phyloP scores from a whole-genome alignment of 2,797 vertebrate genomes.

The Choloepus didactylus region DNA sequence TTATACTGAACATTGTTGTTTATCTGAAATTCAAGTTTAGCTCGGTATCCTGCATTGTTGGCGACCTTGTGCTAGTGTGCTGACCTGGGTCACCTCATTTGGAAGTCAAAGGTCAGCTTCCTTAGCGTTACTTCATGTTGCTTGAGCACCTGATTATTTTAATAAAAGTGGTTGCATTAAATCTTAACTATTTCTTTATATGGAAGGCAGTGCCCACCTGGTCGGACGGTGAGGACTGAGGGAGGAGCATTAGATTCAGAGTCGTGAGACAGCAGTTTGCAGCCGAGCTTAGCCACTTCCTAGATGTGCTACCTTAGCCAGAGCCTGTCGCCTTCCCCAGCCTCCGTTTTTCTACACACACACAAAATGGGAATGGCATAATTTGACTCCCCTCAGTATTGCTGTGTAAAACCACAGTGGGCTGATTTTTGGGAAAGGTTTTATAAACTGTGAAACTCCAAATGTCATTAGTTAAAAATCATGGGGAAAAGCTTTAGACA shows the following conservation, averaged over 20 bases:
- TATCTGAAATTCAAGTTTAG: not conserved
- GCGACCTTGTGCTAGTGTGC: not conserved
- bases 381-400: not conserved
- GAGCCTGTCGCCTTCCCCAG: not conserved
- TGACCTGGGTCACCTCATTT: not conserved
- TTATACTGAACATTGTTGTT: not conserved
- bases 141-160: not conserved
- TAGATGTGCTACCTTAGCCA: not conserved
- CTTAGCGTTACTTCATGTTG: not conserved
- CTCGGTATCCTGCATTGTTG: not conserved
- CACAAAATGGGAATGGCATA: not conserved
- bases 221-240: not conserved
- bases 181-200: not conserved
- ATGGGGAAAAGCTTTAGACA: not conserved
- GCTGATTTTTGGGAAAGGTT: not conserved
- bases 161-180: not conserved
- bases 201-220: not conserved
- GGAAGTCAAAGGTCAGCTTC: not conserved
- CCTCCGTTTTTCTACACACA: not conserved
- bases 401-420: not conserved
- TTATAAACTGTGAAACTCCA: not conserved
- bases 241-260: not conserved
- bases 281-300: not conserved
- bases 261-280: not conserved
- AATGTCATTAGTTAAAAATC: not conserved